Conservation (phyloP, 2,888 invertebrate species). For the Priocnemis perturbator region DNA sequence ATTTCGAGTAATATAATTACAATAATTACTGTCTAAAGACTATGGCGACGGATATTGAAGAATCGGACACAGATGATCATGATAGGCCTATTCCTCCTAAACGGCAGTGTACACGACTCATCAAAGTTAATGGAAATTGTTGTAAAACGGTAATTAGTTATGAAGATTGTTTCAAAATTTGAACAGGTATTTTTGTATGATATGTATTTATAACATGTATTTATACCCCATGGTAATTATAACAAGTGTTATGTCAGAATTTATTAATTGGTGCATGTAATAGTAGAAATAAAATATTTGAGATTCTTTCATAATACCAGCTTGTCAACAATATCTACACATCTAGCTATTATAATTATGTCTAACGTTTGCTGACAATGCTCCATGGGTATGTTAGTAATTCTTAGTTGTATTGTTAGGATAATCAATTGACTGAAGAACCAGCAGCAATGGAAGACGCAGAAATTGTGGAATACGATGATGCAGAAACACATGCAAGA, state of each 20-base stretch:
- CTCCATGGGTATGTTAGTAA: neutral
- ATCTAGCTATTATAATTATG: neutral
- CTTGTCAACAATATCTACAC: no score
- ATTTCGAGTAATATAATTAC: no score
- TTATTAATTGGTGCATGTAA: neutral
- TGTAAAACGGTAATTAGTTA: conserved; percentile 45
- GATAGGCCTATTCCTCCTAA: conserved; percentile 68
- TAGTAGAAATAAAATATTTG: no score
- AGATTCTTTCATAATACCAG: no score
- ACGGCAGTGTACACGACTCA: conserved; percentile 57
- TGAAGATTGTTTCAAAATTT: neutral
- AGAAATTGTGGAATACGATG: conserved; percentile 50
- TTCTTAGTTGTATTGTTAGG: conserved; percentile 29
- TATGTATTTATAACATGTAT: neutral
- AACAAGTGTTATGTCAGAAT: no score
- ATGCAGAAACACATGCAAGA: conserved; percentile 59
- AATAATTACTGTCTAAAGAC: conserved; percentile 15
- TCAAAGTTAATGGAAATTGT: conserved; percentile 32
- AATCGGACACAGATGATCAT: conserved; percentile 69
- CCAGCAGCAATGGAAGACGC: conserved; percentile 3
- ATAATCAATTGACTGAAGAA: conserved; percentile 18
- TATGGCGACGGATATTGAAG: conserved; percentile 72
- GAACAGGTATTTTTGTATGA: neutral
- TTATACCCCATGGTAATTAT: neutral
- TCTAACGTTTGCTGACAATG: neutral